These are phyloP conservation scores for Hybognathus amarus DNA, from an alignment of 2,797 vertebrate species.

Conservation along the genomic window DNA sequence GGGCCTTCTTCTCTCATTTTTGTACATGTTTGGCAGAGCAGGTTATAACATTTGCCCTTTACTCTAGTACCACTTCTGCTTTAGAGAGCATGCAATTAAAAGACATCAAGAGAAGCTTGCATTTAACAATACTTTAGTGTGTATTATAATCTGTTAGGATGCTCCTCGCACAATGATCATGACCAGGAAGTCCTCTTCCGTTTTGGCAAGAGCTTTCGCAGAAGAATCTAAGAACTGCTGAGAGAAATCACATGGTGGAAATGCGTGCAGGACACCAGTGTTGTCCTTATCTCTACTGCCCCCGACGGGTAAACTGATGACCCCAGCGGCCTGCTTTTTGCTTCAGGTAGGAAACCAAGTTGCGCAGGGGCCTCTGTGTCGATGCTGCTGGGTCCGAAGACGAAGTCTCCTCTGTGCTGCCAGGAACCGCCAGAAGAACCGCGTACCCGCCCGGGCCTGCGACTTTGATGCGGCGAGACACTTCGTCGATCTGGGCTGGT, in stretches of 20 bases:
- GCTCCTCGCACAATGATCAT: conserved; percentile 99
- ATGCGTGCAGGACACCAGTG: conserved; percentile 97
- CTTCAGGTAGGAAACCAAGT: conserved; percentile 99
- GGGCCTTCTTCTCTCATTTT: conserved; percentile 47
- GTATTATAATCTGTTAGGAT: conserved; percentile 85
- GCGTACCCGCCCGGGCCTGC: conserved; percentile 94
- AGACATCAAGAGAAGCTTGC: conserved; percentile 63
- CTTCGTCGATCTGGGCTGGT: conserved; percentile 98
- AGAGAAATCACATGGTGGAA: conserved; percentile 99
- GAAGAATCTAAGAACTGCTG: conserved; percentile 99
- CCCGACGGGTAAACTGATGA: conserved; percentile 98
- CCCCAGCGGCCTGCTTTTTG: conserved; percentile 99
- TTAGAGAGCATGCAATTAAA: conserved; percentile 83
- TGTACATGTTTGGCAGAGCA: conserved; percentile 71
- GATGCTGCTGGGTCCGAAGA: conserved; percentile 85
- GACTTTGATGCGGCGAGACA: conserved; percentile 97
- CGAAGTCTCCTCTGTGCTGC: conserved; percentile 79
- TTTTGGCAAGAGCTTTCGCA: conserved; percentile 98
- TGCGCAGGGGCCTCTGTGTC: conserved; percentile 96
- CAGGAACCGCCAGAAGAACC: conserved; percentile 93
- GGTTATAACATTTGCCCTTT: conserved; percentile 71
- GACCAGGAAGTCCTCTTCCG: conserved; percentile 99
- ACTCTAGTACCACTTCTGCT: conserved; percentile 90
- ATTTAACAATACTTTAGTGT: conserved; percentile 66
- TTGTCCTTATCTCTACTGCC: conserved; percentile 99